A percentile compares a stretch with the other conserved stretches of the same genome.
phyloP scores from a whole-genome alignment of 2,113 vertebrate species.

The Rana temporaria region DNA sequence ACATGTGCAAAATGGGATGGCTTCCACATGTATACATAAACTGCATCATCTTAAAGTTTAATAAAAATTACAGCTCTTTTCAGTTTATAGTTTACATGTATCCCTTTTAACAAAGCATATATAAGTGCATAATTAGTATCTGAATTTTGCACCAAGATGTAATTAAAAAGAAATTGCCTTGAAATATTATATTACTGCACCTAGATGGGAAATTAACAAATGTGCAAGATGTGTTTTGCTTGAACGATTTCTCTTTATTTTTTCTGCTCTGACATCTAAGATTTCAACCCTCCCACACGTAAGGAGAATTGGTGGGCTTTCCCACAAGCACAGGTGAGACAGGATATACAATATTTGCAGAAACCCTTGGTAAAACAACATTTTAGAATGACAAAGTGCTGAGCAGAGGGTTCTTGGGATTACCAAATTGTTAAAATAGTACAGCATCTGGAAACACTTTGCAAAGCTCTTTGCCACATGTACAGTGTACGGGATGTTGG shows the following conservation, averaged over 20 bases:
- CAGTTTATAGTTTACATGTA: no score
- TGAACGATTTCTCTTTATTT: no score
- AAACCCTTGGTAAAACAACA: background rate
- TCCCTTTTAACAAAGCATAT: no score
- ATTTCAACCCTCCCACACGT: background rate
- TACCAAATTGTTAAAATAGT: slow-evolving; percentile 30
- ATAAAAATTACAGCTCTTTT: background rate
- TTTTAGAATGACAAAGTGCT: slow-evolving; percentile 24
- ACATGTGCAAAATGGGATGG: background rate
- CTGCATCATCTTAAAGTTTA: background rate
- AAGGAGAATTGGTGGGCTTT: background rate
- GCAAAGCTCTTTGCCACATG: slow-evolving; percentile 51
- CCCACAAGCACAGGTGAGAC: background rate
- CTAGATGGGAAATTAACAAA: no score
- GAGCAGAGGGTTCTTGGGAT: slow-evolving; percentile 40
- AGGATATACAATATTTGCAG: background rate
- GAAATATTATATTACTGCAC: no score
- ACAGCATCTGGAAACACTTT: slow-evolving; percentile 45
- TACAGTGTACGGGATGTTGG: slow-evolving; percentile 21
- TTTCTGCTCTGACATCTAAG: background rate
- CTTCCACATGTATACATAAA: slow-evolving; percentile 8
- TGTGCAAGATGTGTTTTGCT: no score
- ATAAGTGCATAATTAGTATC: no score
- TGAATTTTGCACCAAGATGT: no score
- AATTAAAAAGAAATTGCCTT: no score